Base-by-base conservation (phyloP, 2,888 invertebrate genomes). In the Dolomedes plantarius region DNA sequence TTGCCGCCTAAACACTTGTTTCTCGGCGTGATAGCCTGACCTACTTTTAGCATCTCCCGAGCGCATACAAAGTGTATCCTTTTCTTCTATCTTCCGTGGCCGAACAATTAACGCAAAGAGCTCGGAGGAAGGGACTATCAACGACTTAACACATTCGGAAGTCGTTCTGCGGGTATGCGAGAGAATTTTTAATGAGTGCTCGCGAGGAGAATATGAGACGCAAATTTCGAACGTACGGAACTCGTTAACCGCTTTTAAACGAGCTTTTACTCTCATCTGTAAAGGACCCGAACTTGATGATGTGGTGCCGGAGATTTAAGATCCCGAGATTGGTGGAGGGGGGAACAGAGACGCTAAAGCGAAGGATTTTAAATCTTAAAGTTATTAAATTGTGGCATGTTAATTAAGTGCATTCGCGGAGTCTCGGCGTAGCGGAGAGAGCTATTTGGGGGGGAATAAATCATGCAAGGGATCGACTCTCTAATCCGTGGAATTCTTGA, bases 201-300 rank as follows among this genome's bases (percentile, higher is more conserved):
- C 23, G 23, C 0, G 23, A 5, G 11, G 56, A 23, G 56, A 23
- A 56, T 56, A 56, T 56, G 23, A 56, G 23, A 56, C 23, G 46
- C 46, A 46, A 36, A 56, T 23, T 56, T 56, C 56, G 56, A 46
- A 6, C 46, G 46, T 19, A 56, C 56, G 56, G 19, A 56, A 56
- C 23, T 56, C 23, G 19, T 56, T 56, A 56, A 56, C 19, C 23
- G 19, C 56, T 56, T 56, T 23, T 56, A 23, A 56, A 23, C 11
- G 56, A 56, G 23, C 3, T 6, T 56, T 23, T 23, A 16, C 13
- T 7, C 23, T 7, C 56, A 6, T 19, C 23, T 56, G 1, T 56
- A 56, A 23, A 23, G 23, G 11, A 1, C 19, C 11, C 23, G 1
- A 5, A 23, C 11, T 56, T 23, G 23, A 23, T 56, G 19, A 23